Base-by-base conservation (phyloP, 2,888 invertebrate genomes). In the Timandra comae region DNA sequence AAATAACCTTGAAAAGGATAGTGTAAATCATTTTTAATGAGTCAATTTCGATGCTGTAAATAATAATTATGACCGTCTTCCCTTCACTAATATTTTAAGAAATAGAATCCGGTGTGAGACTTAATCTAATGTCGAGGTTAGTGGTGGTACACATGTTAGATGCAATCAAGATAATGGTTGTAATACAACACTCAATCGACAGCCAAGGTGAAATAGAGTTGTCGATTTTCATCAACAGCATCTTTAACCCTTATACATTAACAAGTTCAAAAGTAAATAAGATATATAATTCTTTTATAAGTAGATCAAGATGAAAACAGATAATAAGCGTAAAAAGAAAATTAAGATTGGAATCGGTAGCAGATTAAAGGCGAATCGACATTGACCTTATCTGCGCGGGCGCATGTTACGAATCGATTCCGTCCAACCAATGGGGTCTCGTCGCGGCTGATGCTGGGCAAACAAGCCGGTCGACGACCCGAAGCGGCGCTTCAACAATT, bases 341-440 rank as follows among this genome's bases (percentile, higher is more conserved):
- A 35, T 26, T 20, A 20, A 59, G 50, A 56, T 57, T 46, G 44
- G 53, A 62, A 71, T 76, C 79, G 64, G 79, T 76, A 76, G 79
- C 77, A 63, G 67, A 74, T 76, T 67, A 73, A 73, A 74, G 65
- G 62, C 65, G 68, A 66, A 72, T 79, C 76, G 76, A 70, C 77
- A 81, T 78, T 82, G 81, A 81, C 79, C 81, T 75, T 73, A 75
- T 69, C 71, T 67, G 63, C 62, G 64, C 63, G 48, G 62, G 73
- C 69, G 72, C 70, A 69, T 65, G 65, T 70, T 73, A 74, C 80
- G 69, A 79, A 81, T 82, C 76, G 82, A 78, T 79, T 78, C 63
- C 57, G 60, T 57, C 63, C 58, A 56, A 63, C 76, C 75, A 76
- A 77, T 74, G 61, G 64, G 63, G 65, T 63, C 63, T 63, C 65